Conservation (phyloP, 2,888 invertebrate genomes). For the Ophion obscuratus region DNA sequence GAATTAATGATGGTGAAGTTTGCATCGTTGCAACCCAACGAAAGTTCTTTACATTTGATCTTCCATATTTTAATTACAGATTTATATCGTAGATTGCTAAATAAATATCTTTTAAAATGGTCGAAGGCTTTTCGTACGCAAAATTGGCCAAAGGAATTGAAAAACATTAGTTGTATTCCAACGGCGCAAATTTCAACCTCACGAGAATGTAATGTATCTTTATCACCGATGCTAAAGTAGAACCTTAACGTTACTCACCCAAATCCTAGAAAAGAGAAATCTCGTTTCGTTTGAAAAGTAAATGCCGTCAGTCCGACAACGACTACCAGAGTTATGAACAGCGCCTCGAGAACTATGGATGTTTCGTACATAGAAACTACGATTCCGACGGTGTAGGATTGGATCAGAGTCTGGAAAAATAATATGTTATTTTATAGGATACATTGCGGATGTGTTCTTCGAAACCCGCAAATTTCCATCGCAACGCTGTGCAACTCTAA, state of each 20-base stretch:
- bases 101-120: too few relatives aligned
- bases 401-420: constrained; percentile 89
- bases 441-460: neutral
- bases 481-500: neutral
- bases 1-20: constrained; percentile 11
- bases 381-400: constrained; percentile 92
- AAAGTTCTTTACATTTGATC: too few relatives aligned
- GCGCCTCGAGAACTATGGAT: constrained; percentile 91
- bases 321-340: constrained; percentile 90
- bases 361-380: constrained; percentile 92
- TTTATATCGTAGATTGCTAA: too few relatives aligned
- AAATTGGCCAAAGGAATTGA: constrained; percentile 6
- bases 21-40: too few relatives aligned
- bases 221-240: neutral
- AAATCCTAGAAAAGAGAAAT: constrained; percentile 92
- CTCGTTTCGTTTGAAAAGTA: constrained; percentile 93
- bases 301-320: constrained; percentile 91
- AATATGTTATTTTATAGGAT: neutral
- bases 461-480: neutral
- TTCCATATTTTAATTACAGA: too few relatives aligned
- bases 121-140: neutral
- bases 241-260: constrained; percentile 85
- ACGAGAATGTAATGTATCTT: constrained; percentile 48
- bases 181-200: neutral
- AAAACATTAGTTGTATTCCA: neutral